phyloP scores from a whole-genome alignment of 2,888 invertebrate genomes.

The Melinopterus prodromus region DNA sequence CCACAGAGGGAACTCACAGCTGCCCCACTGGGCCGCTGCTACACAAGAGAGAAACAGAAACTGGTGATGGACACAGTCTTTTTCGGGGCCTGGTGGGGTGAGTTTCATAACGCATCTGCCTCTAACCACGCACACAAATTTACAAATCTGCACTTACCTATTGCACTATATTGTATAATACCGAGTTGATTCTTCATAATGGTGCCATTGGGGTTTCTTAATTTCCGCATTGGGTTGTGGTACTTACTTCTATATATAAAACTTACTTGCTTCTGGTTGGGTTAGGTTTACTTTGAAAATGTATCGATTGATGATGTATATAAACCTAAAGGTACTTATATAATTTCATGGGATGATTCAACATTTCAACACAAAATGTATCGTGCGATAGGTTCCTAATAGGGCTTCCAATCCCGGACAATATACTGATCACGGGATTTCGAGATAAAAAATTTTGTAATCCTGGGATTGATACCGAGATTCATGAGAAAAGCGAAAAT shows the following conservation, averaged over 20 bases:
- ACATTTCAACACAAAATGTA: too few relatives aligned
- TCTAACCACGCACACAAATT: slow-evolving; percentile 17
- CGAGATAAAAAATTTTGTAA: too few relatives aligned
- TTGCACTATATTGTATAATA: not conserved
- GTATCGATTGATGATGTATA: too few relatives aligned
- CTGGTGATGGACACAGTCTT: slow-evolving; percentile 47
- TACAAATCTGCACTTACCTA: slow-evolving; percentile 6
- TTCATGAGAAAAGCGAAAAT: too few relatives aligned
- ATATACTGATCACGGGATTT: too few relatives aligned
- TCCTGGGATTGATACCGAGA: too few relatives aligned
- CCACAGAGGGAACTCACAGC: slow-evolving; percentile 48
- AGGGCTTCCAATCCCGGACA: too few relatives aligned
- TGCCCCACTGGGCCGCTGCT: slow-evolving; percentile 55
- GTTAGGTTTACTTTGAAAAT: not conserved
- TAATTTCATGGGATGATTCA: too few relatives aligned
- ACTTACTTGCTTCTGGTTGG: not conserved
- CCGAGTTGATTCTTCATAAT: not conserved
- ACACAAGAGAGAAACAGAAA: slow-evolving; percentile 52
- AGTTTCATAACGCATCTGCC: slow-evolving; percentile 44
- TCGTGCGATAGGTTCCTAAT: too few relatives aligned
- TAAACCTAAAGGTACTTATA: too few relatives aligned
- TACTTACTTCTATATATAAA: not conserved
- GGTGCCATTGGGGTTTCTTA: not conserved
- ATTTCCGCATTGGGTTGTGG: not conserved
- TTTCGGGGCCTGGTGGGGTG: slow-evolving; percentile 55